Percentiles rank a stretch among this genome's conserved stretches.
Conservation (phyloP, 2,888 invertebrate genomes). For the Agrilus cyanescens region DNA sequence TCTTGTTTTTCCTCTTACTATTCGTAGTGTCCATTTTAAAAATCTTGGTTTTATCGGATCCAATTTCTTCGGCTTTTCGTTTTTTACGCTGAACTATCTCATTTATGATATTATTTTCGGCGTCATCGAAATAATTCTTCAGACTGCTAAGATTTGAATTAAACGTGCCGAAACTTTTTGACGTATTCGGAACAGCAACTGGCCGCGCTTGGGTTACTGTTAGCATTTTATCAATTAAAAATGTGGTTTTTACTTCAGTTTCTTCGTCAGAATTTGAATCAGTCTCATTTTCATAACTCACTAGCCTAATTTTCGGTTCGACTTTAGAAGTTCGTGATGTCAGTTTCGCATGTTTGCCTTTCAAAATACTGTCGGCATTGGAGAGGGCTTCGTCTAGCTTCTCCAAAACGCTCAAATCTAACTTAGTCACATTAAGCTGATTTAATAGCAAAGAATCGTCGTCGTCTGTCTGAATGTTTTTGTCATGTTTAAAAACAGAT, state of each 20-base stretch:
- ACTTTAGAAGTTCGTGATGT: background rate
- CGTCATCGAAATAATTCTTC: constrained; percentile 23
- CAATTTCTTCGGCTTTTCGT: constrained; percentile 21
- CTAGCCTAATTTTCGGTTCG: constrained; percentile 20
- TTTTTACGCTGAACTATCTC: constrained; percentile 31
- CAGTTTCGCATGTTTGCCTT: constrained; percentile 6
- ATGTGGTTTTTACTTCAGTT: constrained; percentile 2
- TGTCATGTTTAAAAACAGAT: constrained; percentile 24
- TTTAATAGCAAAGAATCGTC: constrained; percentile 6
- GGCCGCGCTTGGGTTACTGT: background rate
- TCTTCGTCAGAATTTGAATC: constrained; percentile 21
- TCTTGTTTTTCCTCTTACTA: constrained; percentile 32
- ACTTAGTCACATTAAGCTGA: background rate
- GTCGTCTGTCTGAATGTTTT: constrained; percentile 30
- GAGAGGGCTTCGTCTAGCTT: constrained; percentile 8
- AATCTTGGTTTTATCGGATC: constrained; percentile 23
- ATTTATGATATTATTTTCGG: constrained; percentile 26
- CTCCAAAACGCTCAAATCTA: constrained; percentile 5
- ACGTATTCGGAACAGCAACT: background rate
- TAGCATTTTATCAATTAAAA: constrained; percentile 5
- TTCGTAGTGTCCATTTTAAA: constrained; percentile 25
- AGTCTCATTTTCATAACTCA: constrained; percentile 28
- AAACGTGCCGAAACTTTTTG: background rate
- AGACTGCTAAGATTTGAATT: constrained; percentile 11
- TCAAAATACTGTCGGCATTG: constrained; percentile 14